Evolutionary conservation across 1,140 invertebrate species (phyloP).

Genomic region (Panagrolaimus sp.): DNA sequence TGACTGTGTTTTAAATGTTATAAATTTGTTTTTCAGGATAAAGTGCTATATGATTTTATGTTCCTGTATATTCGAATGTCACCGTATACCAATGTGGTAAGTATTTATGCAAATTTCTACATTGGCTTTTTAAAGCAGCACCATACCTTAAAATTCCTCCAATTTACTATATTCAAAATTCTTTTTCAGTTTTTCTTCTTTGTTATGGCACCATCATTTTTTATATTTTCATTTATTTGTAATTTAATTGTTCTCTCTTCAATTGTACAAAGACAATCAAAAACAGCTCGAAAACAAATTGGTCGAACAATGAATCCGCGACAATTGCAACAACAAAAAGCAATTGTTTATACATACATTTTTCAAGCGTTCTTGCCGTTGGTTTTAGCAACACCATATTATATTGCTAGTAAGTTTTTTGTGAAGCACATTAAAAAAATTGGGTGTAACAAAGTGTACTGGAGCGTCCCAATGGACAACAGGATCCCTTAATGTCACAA

Average conservation of each 20-base stretch:
- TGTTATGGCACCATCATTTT: constrained; percentile 36
- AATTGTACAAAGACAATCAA: constrained; percentile 47
- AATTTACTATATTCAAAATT: neutral
- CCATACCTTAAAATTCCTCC: too few species aligned
- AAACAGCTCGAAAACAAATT: constrained; percentile 50
- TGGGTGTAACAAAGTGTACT: too few species aligned
- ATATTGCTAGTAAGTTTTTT: constrained; percentile 49
- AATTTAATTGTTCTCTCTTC: constrained; percentile 47
- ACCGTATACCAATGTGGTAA: constrained; percentile 47
- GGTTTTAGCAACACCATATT: constrained; percentile 48
- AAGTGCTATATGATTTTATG: constrained; percentile 47
- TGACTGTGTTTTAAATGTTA: neutral
- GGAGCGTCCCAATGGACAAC: too few species aligned
- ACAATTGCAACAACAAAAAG: constrained; percentile 47
- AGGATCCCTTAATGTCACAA: too few species aligned
- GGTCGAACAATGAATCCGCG: constrained; percentile 45
- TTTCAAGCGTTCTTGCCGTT: constrained; percentile 45
- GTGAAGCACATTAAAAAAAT: too few species aligned
- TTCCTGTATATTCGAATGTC: constrained; percentile 46
- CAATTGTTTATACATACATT: constrained; percentile 45
- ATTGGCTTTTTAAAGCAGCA: too few species aligned
- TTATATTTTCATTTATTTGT: constrained; percentile 47
- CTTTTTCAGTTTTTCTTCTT: constrained; percentile 52
- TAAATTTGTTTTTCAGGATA: constrained; percentile 23
- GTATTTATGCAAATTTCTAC: too few species aligned